Evolutionary conservation across 2,113 vertebrate species (phyloP).

Genomic region (Kryptolebias marmoratus): DNA sequence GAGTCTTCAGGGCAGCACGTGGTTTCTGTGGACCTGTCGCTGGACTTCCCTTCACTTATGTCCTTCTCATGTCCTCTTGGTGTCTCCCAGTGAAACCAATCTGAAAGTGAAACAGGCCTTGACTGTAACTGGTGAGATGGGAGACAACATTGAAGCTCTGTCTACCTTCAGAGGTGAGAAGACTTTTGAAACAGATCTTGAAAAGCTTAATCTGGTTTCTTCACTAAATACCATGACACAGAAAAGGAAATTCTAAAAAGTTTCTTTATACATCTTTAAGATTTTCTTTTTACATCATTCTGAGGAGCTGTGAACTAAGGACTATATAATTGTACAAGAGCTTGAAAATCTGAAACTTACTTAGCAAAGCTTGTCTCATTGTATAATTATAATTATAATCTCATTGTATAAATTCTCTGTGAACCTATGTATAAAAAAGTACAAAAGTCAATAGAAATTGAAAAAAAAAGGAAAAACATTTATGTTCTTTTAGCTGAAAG

Average conservation of each 20-base stretch:
- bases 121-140: slow-evolving; percentile 87
- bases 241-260: background rate
- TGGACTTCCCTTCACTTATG: background rate
- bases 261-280: too few relatives aligned
- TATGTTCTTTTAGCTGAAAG: too few relatives aligned
- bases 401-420: too few relatives aligned
- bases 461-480: too few relatives aligned
- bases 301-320: too few relatives aligned
- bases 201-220: background rate
- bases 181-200: background rate
- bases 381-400: too few relatives aligned
- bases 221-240: background rate
- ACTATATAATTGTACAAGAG: too few relatives aligned
- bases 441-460: background rate
- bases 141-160: slow-evolving; percentile 80
- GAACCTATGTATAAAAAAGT: background rate
- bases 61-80: slow-evolving; percentile 18
- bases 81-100: slow-evolving; percentile 89
- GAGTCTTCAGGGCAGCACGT: background rate
- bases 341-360: too few relatives aligned
- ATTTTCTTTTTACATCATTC: too few relatives aligned
- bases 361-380: too few relatives aligned
- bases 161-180: slow-evolving; percentile 86
- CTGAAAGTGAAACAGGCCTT: slow-evolving; percentile 95
- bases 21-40: background rate